A percentile compares a stretch with the other conserved stretches of the same genome.
These are phyloP conservation scores for Haemorhous mexicanus DNA, from an alignment of 2,113 vertebrate species.

Conservation along the genomic window DNA sequence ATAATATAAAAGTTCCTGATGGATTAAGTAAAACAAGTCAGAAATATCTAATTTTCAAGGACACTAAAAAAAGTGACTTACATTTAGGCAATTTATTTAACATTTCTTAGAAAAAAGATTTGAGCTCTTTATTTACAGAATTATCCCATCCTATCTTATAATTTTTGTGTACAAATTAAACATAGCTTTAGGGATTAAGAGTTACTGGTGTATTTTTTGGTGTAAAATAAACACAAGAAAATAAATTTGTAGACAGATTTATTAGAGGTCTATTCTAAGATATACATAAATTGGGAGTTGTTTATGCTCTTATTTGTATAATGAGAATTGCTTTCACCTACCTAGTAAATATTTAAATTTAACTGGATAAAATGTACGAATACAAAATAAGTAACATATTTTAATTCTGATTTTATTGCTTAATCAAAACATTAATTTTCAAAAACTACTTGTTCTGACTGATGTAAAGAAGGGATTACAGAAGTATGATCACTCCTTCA, in stretches of 20 bases:
- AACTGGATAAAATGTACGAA: not conserved
- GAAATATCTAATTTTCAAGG: not conserved
- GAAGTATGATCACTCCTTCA: rapidly evolving
- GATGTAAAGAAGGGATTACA: not conserved
- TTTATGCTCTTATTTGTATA: not conserved
- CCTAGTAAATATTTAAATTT: not conserved
- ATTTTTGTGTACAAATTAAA: not conserved
- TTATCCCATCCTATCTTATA: not conserved
- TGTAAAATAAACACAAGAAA: not conserved
- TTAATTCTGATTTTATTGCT: not conserved
- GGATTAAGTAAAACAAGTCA: not conserved
- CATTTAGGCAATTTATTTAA: not conserved
- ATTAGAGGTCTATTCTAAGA: not conserved
- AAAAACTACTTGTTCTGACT: not conserved
- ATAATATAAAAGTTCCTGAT: not conserved
- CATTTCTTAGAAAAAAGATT: not conserved
- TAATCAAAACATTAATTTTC: not conserved
- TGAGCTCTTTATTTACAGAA: not conserved
- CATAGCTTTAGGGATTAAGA: not conserved
- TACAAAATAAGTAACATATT: not conserved
- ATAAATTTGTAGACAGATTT: not conserved
- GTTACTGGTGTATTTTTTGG: not conserved
- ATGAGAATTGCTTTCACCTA: not conserved
- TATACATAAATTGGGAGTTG: not conserved
- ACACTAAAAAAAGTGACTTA: not conserved